phyloP scores from a whole-genome alignment of 2,797 vertebrate species.

The Scarus forsteni region DNA sequence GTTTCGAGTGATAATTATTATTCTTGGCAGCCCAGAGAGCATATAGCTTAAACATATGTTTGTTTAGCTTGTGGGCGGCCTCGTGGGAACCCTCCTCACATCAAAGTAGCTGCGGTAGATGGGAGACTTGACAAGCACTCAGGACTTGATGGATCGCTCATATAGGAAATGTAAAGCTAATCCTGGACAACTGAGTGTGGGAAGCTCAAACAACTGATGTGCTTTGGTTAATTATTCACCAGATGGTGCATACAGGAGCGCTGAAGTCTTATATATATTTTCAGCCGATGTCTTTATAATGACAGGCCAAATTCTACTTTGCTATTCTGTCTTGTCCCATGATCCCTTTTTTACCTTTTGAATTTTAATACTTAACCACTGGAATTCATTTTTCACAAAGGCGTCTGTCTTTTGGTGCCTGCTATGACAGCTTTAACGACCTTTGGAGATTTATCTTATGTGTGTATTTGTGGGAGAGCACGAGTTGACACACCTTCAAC shows the following conservation, averaged over 20 bases:
- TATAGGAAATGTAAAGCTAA: constrained; percentile 59
- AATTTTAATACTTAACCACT: constrained; percentile 18
- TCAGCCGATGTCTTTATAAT: not conserved
- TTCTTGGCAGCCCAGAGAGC: constrained; percentile 36
- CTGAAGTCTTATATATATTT: not conserved
- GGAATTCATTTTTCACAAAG: constrained; percentile 31
- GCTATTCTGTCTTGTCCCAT: not conserved
- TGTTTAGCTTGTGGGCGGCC: constrained; percentile 47
- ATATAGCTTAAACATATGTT: constrained; percentile 46
- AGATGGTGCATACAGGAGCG: constrained; percentile 33
- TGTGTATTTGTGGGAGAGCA: not conserved
- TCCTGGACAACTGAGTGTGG: constrained; percentile 48
- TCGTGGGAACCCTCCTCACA: constrained; percentile 39
- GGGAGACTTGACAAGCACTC: constrained; percentile 41
- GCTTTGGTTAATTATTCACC: constrained; percentile 14
- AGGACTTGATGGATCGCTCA: constrained; percentile 53
- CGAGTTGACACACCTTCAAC: constrained; percentile 27
- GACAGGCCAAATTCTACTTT: not conserved
- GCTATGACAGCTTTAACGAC: constrained; percentile 24
- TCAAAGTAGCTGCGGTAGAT: constrained; percentile 43
- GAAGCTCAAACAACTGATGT: constrained; percentile 71
- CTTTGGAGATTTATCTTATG: constrained; percentile 4
- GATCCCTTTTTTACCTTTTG: not conserved
- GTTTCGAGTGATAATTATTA: constrained; percentile 30
- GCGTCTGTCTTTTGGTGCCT: constrained; percentile 25